Evolutionary conservation across 2,888 invertebrate genomes (phyloP), one percentile per base, ranked within the genome.

Genomic region (Hemicrepidius hirtus): DNA sequence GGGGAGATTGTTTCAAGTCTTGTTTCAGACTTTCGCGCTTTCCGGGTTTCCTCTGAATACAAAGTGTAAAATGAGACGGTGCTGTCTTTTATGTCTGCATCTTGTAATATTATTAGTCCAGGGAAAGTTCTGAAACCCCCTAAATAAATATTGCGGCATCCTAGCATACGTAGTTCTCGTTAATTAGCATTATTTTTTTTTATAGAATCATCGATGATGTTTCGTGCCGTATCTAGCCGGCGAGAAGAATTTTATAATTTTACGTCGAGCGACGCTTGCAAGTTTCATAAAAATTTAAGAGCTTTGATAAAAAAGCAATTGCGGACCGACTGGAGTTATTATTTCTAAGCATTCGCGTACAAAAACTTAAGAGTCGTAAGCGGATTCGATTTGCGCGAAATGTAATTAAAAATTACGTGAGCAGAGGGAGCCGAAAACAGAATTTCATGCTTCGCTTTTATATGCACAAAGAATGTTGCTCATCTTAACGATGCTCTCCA

Each of bases 1-100:
- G 49, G 73, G 69, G 62, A 73, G 73, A 73, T 73, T 73, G 73
- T 73, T 73, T 65, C 73, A 69, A 69, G 73, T 73, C 73, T 65
- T 72, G 68, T 72, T 71, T 68, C 64, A 68, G 72, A 68, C 68
- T 72, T 73, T 69, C 64, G 50, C 59, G 57, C 72, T 72, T 72
- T 68, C 72, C 72, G 67, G 72, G 63, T 65, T 64, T 68, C 41
- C 32, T 68, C 64, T 68, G 63, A 72, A 72, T 72, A 62, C 50
- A 68, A 53, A 53, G 53, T 53, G 53, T 28, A 53, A 53, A 53
- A 53, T 28, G 53, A 53, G 28, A 32, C 28, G 24, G 24, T 12
- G 21, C 21, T 49, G 49, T 49, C 49, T 49, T 49, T 49, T 49
- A 49, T 20, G 20, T 49, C 18, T 49, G 20, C 49, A 20, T 49